phyloP scores from a whole-genome alignment of 2,888 invertebrate species.

The Sisyra nigra region DNA sequence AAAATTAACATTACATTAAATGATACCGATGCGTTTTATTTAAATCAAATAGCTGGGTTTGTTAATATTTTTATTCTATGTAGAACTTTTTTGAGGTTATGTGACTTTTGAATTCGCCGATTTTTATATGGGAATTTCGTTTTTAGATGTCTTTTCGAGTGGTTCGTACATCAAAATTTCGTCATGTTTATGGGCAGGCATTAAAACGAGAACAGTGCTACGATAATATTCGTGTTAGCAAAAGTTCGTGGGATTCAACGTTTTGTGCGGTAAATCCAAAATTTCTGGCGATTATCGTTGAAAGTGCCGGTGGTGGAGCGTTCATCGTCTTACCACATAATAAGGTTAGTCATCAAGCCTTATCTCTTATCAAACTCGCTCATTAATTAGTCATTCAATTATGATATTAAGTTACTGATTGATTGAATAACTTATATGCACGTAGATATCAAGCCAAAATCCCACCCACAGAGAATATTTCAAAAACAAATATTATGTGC shows the following conservation, averaged over 20 bases:
- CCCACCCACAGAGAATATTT: too few species aligned
- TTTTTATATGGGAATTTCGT: background rate
- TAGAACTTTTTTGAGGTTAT: slow-evolving; percentile 1
- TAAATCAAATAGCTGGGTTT: background rate
- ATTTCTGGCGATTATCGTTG: slow-evolving; percentile 92
- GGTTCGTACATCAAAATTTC: slow-evolving; percentile 94
- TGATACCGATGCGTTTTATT: background rate
- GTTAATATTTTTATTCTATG: background rate
- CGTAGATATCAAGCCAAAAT: too few species aligned
- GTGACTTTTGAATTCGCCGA: background rate
- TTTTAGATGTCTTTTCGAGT: slow-evolving; percentile 85
- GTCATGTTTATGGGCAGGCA: slow-evolving; percentile 85
- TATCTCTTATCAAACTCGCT: background rate
- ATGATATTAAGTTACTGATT: too few species aligned
- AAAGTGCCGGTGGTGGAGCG: slow-evolving; percentile 91
- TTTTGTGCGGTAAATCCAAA: slow-evolving; percentile 98
- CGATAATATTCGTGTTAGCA: slow-evolving; percentile 92
- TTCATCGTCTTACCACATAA: slow-evolving; percentile 89
- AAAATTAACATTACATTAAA: too few species aligned
- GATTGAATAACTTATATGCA: too few species aligned
- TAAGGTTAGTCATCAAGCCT: slow-evolving; percentile 44
- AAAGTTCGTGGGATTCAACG: slow-evolving; percentile 96
- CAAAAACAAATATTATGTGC: too few species aligned
- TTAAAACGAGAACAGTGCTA: slow-evolving; percentile 93
- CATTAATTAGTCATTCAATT: too few species aligned